Base-by-base conservation (phyloP, 2,797 vertebrate species). In the Poecilia velifera region DNA sequence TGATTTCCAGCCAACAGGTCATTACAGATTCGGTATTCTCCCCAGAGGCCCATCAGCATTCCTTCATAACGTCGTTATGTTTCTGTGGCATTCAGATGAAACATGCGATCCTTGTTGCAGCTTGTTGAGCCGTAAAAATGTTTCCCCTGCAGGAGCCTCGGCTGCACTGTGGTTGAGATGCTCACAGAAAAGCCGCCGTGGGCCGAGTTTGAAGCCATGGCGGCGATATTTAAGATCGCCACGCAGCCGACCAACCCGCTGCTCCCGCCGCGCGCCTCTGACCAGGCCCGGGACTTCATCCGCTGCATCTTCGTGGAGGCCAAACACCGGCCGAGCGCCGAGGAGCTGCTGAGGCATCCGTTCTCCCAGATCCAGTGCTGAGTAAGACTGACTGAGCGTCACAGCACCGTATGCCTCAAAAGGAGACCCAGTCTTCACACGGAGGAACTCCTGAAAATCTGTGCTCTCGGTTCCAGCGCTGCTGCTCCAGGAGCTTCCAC, bases 121-220 rank as follows among this genome's bases (percentile, higher is more conserved):
- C 72, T 76, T 83, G 84, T 85, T 72, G 12, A 73, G 22, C 55
- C 59, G 18, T 51, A 49, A 57, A 34, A 43, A 57, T 13, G 28
- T 0, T 43, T 84, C 0, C 74, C 76, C 77, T 82, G 10, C 49
- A 99, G 98, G 98, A 99, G 98, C 91, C 96, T 99, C 0, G 98
- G 96, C 80, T 99, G 98, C 83, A 99, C 98, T 0, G 98, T 99
- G 90, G 98, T 99, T 84, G 98, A 99, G 92, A 99, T 99, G 98
- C 94, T 99, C 93, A 99, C 98, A 0, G 97, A 99, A 92, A 99
- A 99, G 81, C 98, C 98, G 22, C 98, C 98, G 0, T 99, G 98
- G 98, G 98, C 98, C 14, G 98, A 99, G 90, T 99, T 96, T 62
- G 98, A 99, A 91, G 98, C 98, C 87, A 99, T 99, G 98, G 98